Conservation (phyloP, 2,797 vertebrate genomes). For the Scyliorhinus canicula region DNA sequence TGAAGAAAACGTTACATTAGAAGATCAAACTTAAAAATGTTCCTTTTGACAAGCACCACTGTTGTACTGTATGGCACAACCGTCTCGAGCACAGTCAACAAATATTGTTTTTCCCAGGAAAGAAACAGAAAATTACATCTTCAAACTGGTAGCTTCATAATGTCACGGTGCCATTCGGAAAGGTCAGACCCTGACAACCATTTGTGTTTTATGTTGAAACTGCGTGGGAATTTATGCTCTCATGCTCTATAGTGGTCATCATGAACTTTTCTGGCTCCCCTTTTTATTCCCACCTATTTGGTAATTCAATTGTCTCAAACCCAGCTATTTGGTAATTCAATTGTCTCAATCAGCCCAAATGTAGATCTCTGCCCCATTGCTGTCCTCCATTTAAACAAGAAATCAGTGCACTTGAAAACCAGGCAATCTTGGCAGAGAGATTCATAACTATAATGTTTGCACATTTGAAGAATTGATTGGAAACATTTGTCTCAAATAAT, state of each 20-base stretch:
- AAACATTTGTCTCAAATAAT: neutral
- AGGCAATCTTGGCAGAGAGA: neutral
- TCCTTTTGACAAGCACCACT: neutral
- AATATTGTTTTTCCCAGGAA: no score
- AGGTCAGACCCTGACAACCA: neutral
- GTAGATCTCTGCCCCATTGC: neutral
- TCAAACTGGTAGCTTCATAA: neutral
- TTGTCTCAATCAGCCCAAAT: neutral
- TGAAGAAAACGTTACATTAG: neutral
- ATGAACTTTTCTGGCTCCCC: neutral
- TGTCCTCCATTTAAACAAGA: neutral
- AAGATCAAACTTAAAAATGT: neutral
- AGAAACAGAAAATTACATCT: neutral
- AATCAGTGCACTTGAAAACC: neutral
- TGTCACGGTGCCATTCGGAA: neutral
- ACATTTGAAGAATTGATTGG: neutral
- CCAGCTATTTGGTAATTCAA: neutral
- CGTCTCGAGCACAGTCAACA: no score
- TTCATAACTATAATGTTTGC: neutral
- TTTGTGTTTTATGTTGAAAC: neutral
- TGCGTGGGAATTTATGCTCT: neutral
- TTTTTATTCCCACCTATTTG: no score
- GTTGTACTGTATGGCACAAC: no score
- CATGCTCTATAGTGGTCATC: neutral
- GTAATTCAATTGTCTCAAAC: no score